Base-by-base conservation (phyloP, 1,140 invertebrate genomes). In the Aphelenchoides besseyi region DNA sequence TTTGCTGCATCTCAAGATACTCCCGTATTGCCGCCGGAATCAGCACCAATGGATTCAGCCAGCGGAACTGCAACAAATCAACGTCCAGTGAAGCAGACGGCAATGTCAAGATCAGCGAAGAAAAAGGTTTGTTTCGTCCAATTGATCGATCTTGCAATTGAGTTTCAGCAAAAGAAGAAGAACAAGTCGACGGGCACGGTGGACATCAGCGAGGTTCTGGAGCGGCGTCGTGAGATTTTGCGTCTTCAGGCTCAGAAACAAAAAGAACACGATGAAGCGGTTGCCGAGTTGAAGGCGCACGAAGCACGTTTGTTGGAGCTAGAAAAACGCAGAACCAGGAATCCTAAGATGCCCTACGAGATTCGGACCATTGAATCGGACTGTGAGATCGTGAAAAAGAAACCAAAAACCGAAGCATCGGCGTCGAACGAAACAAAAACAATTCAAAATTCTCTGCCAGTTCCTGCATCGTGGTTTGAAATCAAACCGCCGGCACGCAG, bases 111-210 rank as follows among this genome's bases (percentile, higher is more conserved):
- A 59, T 8, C 5, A 23, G 5, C 5, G 12, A 59, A 59, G 5
- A 59, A 59, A 33, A 59, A 59, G 55, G 55, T 59, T 8, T 8
- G 5, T 59, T 33, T 59, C 55, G 18, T 5, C 5, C 37, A 41
- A 5, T 59, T 59, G 5, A 59, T 59, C 32, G 5, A 5, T 23
- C 23, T 18, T 18, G 55, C 55, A 5, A 16, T 59, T 59, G 55
- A 5, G 5, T 41, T 8, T 41, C 5, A 59, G 55, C 18, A 59
- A 5, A 59, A 2, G 29, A 54, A 67, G n/a, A 67, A 67, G 30
- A 37, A 48, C 64, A 67, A 62, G 26, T n/a, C 26, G 33, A 62
- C 26, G 30, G 64, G 18, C 18, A 63, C 64, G 37, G 64, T 23
- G 30, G 48, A 62, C 64, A 67, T 23, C 3, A 32, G 36, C 64